These are phyloP conservation scores for Clarias laeviceps DNA, from an alignment of 2,797 vertebrate genomes.

Conservation along the genomic window DNA sequence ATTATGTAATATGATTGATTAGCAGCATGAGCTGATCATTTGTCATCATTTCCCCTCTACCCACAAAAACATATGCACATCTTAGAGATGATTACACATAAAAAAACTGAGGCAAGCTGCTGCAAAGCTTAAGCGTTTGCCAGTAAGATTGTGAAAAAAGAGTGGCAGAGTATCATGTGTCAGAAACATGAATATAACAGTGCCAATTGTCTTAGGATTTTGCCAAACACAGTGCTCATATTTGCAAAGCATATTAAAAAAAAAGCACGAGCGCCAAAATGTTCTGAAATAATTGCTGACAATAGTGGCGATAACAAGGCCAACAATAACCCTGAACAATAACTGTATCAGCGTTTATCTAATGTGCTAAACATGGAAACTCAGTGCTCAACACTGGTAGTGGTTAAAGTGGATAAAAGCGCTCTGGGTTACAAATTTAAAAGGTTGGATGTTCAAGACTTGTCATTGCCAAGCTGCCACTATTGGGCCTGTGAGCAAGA, in stretches of 20 bases:
- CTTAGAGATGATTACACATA: constrained; percentile 2
- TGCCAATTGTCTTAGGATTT: background rate
- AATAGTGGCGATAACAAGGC: background rate
- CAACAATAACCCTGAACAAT: background rate
- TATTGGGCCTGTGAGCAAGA: background rate
- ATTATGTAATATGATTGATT: background rate
- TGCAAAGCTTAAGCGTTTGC: background rate
- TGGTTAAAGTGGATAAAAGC: background rate
- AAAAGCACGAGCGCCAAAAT: background rate
- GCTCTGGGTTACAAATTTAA: background rate
- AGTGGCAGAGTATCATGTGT: background rate
- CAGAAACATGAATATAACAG: background rate
- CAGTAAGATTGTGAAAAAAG: background rate
- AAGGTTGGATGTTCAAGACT: background rate
- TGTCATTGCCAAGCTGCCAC: background rate
- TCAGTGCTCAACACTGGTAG: background rate
- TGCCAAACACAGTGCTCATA: background rate
- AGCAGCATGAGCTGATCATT: background rate
- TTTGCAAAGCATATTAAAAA: background rate
- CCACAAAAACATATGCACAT: background rate
- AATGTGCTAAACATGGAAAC: too few relatives aligned
- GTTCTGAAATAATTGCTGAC: background rate
- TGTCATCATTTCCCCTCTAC: background rate
- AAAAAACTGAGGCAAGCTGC: background rate
- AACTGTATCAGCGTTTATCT: background rate